Evolutionary conservation across 2,113 vertebrate genomes (phyloP), one percentile per base, ranked within the genome.

Genomic region (Sander lucioperca): DNA sequence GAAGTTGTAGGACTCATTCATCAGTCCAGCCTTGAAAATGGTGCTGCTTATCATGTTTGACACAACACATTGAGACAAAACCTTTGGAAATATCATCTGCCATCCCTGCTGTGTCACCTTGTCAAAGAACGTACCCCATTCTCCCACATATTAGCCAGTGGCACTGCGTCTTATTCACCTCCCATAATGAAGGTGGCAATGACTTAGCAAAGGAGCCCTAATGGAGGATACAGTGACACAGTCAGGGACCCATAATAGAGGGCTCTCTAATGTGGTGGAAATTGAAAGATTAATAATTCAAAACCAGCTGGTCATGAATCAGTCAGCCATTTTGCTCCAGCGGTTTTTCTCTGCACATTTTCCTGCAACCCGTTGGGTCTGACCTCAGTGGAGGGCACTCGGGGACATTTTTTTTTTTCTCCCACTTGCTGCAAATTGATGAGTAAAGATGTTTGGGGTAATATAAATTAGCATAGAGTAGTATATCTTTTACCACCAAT

Each of bases 201-300:
- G 86, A 89, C 90, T 92, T 91, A 74, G 89, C 86, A 88, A 84
- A 90, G 88, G 90, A 90, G 84, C 90, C 88, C 77, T 91, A 90
- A 92, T 91, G 89, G 90, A 84, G 80, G 86, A 86, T 89, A 80
- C 91, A 70, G 87, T 89, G 92, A 90, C 93, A 93, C 88, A 90
- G 90, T 79, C 86, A 86, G 91, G 91, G 92, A 94, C 91, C 89
- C 93, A 92, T 96, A 96, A 95, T 95, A 94, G 93, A 94, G 88
- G 88, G 89, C 94, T 93, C 95, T 95, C 96, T 96, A 96, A 96
- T 96, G 95, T 79, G 43, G 91, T 94, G 94, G 94, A 97, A 97
- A 98, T 98, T 96, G 97, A 96, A 95, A 88, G 94, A 97, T 99
- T 96, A 98, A 99, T 99, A 97, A 99, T 99, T 98, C 96, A 99